Percentiles rank a stretch among this genome's conserved stretches.
Conservation (phyloP, 2,797 vertebrate genomes). For the Clarias laeviceps region DNA sequence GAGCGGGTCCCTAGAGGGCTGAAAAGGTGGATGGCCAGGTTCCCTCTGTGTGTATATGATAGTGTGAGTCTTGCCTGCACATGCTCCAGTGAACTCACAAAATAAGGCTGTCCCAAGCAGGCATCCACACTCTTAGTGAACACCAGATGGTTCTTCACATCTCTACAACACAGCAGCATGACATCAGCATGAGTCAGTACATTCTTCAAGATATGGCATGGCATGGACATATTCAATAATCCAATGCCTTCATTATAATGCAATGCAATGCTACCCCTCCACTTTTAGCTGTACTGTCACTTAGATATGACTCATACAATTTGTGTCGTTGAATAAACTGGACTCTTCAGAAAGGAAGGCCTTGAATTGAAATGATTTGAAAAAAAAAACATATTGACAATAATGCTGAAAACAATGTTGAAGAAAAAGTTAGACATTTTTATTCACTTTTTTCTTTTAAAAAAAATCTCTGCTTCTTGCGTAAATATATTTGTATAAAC, state of each 20-base stretch:
- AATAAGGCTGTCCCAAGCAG: slow-evolving; percentile 85
- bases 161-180: slow-evolving; percentile 70
- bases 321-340: background rate
- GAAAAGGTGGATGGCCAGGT: slow-evolving; percentile 90
- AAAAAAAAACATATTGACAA: background rate
- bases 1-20: slow-evolving; percentile 94
- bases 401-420: background rate
- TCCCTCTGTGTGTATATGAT: slow-evolving; percentile 91
- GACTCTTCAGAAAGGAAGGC: background rate
- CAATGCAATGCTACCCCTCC: background rate
- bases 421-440: background rate
- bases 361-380: background rate
- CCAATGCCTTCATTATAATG: background rate
- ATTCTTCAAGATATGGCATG: background rate
- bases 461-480: background rate
- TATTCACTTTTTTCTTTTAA: background rate
- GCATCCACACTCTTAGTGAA: slow-evolving; percentile 85
- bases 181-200: slow-evolving; percentile 8
- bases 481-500: background rate
- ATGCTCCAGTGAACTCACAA: slow-evolving; percentile 87
- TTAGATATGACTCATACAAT: slow-evolving; percentile 1
- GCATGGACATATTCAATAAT: background rate
- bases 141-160: slow-evolving; percentile 87
- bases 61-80: slow-evolving; percentile 89
- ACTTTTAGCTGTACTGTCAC: background rate